Evolutionary conservation across 1,140 invertebrate species (phyloP).

Genomic region (Dendrolimus punctatus): DNA sequence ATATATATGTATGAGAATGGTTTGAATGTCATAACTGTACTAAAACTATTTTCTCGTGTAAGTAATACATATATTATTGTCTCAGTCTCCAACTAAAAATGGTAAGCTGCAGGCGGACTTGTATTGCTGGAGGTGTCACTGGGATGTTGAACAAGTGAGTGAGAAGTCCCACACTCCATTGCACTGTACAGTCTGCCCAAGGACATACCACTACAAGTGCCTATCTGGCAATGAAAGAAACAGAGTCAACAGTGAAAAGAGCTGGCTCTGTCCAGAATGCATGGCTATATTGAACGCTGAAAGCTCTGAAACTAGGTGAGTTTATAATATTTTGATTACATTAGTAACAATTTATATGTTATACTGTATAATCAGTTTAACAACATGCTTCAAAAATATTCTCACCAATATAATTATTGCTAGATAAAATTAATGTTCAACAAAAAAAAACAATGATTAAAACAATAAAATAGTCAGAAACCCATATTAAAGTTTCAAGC

Average conservation of each 20-base stretch:
- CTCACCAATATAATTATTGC: too few relatives aligned
- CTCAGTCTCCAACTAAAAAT: constrained; percentile 19
- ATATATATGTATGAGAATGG: neutral
- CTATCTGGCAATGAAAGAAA: constrained; percentile 62
- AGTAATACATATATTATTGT: too few relatives aligned
- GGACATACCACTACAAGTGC: constrained; percentile 88
- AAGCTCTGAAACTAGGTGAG: constrained; percentile 76
- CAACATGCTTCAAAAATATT: too few relatives aligned
- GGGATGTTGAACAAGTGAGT: constrained; percentile 72
- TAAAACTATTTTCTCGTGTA: too few relatives aligned
- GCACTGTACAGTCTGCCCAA: constrained; percentile 87
- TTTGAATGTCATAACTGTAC: neutral
- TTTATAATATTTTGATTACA: neutral
- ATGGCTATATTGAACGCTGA: constrained; percentile 84
- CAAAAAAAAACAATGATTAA: too few relatives aligned
- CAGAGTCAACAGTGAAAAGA: constrained; percentile 70
- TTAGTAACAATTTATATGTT: neutral
- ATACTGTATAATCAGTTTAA: neutral
- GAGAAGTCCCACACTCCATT: constrained; percentile 58
- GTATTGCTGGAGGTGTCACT: constrained; percentile 93
- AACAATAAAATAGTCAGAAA: too few relatives aligned
- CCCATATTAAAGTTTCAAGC: too few relatives aligned
- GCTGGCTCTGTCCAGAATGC: constrained; percentile 93
- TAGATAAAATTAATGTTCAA: too few relatives aligned
- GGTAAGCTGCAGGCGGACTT: constrained; percentile 74